Evolutionary conservation across 1,140 invertebrate species (phyloP).

Genomic region (Chionoecetes opilio): DNA sequence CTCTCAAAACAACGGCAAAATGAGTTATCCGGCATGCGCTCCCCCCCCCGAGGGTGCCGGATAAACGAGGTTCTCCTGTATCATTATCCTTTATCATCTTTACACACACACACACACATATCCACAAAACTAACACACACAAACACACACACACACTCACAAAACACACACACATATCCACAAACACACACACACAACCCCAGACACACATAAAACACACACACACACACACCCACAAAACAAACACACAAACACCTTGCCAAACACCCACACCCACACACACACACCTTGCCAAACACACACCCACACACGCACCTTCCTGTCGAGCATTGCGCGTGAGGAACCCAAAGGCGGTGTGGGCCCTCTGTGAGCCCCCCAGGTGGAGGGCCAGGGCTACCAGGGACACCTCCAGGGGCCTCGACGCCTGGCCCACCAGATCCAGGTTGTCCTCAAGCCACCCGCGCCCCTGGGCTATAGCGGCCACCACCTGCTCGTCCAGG

Average conservation of each 20-base stretch:
- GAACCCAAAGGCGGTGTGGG: conserved; percentile 92
- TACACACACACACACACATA: background rate
- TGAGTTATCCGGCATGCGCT: too few relatives aligned
- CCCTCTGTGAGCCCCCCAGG: conserved; percentile 90
- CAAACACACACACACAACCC: too few relatives aligned
- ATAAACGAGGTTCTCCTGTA: too few relatives aligned
- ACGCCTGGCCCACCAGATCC: conserved; percentile 88
- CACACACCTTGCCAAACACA: background rate
- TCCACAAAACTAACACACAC: background rate
- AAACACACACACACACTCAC: background rate
- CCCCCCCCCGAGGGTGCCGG: too few relatives aligned
- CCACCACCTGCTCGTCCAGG: conserved; percentile 75
- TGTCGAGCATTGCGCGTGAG: conserved; percentile 87
- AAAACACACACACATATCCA: too few relatives aligned
- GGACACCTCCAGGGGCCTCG: conserved; percentile 92
- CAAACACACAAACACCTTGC: background rate
- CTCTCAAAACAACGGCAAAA: too few relatives aligned
- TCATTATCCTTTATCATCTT: too few relatives aligned
- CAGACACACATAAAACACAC: background rate
- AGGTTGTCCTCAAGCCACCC: conserved; percentile 94
- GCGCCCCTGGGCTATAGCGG: conserved; percentile 87
- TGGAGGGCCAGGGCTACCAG: conserved; percentile 95
- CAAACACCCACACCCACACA: background rate
- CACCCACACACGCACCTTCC: conserved; percentile 85
- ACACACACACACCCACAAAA: background rate